Base-by-base conservation (phyloP, 2,888 invertebrate species). In the Polyommatus iphigenia region DNA sequence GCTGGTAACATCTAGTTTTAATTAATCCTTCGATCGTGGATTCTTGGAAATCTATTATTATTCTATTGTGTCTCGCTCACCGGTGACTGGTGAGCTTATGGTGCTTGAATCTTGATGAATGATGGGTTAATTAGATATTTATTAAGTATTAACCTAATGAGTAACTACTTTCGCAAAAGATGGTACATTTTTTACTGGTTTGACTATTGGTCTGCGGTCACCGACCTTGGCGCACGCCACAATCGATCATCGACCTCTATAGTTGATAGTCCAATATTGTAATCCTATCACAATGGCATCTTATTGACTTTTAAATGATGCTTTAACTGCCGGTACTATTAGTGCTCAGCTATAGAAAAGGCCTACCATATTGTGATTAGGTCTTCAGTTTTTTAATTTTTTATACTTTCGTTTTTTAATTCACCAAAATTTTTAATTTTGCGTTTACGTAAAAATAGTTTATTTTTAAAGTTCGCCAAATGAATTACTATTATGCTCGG, bases 201-300 rank as follows among this genome's bases (percentile, higher is more conserved):
- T 20, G 10, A 29, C 24, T 24, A 67, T 67, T 67, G 67, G 29
- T 15, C 24, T 67, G 67, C 67, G 67, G 18, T 67, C 67, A 67
- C 18, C 29, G 15, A 67, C 67, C 67, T 32, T 67, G 67, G 67
- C 67, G 67, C 67, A 32, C 67, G 67, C 67, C 67, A 67, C 67
- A 67, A 67, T 67, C 67, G 67, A 67, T 67, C 67, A 67, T 29
- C 10, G 67, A 67, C 67, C 67, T 67, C 29, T 67, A 67, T 32
- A 6, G 67, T 67, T 32, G 67, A 67, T 32, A 67, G 67, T 67
- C 29, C 29, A 67, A 67, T 67, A 67, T 29, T 67, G 15, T 67
- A 29, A 67, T 32, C 67, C 29, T 32, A 67, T 32, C 29, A 67
- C 67, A 67, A 67, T 29, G 67, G 67, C 67, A 67, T 29, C 29